Conservation (phyloP, 2,113 vertebrate genomes). For the Hyperoodon ampullatus region DNA sequence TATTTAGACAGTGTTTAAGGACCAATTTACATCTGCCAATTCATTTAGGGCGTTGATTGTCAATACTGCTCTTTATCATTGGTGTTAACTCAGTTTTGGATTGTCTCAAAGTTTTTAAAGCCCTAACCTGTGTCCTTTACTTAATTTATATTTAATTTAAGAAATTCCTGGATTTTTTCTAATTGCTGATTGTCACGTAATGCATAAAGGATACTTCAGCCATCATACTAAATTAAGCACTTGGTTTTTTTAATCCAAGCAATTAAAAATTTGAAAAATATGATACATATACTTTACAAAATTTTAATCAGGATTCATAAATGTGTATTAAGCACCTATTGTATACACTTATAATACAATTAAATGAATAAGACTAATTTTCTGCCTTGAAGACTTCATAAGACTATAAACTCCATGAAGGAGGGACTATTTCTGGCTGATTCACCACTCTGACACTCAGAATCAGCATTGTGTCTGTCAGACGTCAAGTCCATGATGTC, state of each 20-base stretch:
- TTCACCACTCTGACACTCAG: not conserved
- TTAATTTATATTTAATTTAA: not conserved
- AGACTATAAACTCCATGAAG: not conserved
- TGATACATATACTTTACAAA: not conserved
- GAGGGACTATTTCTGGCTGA: not conserved
- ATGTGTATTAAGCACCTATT: not conserved
- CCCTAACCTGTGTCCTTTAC: not conserved
- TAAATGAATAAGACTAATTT: not conserved
- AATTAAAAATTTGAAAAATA: not conserved
- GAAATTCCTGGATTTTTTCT: not conserved
- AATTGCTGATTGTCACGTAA: not conserved
- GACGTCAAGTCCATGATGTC: not conserved
- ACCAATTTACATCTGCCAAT: not conserved
- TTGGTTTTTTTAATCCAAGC: not conserved
- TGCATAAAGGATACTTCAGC: not conserved
- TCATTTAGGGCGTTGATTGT: not conserved
- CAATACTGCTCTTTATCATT: not conserved
- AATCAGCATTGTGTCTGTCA: too few relatives aligned
- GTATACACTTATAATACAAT: not conserved
- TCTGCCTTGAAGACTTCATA: not conserved
- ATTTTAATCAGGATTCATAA: not conserved
- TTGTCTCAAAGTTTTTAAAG: constrained; percentile 1
- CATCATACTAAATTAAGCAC: not conserved
- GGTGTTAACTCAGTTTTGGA: not conserved
- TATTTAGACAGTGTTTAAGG: not conserved